Evolutionary conservation across 2,797 vertebrate genomes (phyloP), one percentile per base, ranked within the genome.

Genomic region (Hirundo rustica): DNA sequence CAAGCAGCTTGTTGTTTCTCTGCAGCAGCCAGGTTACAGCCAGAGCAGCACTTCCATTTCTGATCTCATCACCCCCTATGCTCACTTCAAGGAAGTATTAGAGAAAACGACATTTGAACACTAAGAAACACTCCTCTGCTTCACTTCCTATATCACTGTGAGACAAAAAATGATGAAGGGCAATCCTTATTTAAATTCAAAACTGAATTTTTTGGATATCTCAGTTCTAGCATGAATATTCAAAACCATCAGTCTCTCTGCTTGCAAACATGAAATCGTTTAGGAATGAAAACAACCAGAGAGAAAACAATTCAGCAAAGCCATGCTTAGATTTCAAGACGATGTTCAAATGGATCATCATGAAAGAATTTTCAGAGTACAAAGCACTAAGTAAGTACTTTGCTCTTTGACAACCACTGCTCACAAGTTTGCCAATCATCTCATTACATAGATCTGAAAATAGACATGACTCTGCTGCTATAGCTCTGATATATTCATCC

Each of bases 311-410:
- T 80, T 38, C 73, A 81, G 72, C 50, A 94, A 83, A 95, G 22
- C 68, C 50, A 74, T 42, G 54, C 65, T 93, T 94, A 85, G 79
- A 80, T 96, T 91, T 93, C 61, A 75, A 83, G 82, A 44, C 1
- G 17, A 34, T 89, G 72, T 89, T 92, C 87, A 91, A 80, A 88
- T 80, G 61, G 87, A 77, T 96, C 53, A 61, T 65, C 72, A 54
- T 83, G 54, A 92, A 94, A 95, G 60, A 92, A 29, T 29, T 77
- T 92, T 57, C 57, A 53, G 78, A 93, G 65, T 85, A 92, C 91
- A 94, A 94, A 95, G 87, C 53, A 12, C 55, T 71, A 25, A 76
- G 34, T 55, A 80, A 92, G 57, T 51, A 67, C 79, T 92, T 82
- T 89, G 68, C 89, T 88, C 85, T 85, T 34, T 89, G 94, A 89